A percentile compares a stretch with the other conserved stretches of the same genome.
Conservation (phyloP, 2,113 vertebrate species). For the Solenodon paradoxus region DNA sequence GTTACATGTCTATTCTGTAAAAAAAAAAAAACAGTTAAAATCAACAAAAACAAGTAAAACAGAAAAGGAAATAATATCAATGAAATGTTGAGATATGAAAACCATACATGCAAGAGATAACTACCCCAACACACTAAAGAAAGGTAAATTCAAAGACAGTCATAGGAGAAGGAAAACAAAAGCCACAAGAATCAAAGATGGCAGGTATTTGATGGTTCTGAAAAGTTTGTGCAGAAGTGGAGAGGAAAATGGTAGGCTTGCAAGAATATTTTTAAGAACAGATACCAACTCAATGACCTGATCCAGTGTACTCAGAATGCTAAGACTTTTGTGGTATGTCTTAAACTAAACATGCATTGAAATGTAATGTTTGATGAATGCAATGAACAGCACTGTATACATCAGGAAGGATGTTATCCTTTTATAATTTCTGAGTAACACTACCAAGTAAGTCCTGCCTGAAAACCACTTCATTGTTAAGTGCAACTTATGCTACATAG, state of each 20-base stretch:
- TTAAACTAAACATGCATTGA: not conserved
- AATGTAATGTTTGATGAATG: not conserved
- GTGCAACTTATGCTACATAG: not conserved
- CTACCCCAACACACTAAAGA: not conserved
- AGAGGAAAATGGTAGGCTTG: not conserved
- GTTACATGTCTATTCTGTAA: not conserved
- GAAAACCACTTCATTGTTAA: not conserved
- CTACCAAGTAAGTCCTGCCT: not conserved
- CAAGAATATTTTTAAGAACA: not conserved
- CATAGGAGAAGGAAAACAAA: not conserved
- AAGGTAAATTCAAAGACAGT: not conserved
- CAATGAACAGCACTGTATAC: not conserved
- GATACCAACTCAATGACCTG: not conserved
- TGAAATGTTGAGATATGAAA: not conserved
- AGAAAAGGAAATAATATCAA: not conserved
- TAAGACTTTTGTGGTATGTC: not conserved
- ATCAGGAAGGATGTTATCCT: not conserved
- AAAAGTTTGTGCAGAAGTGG: not conserved
- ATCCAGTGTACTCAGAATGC: not conserved
- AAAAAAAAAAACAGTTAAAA: not conserved
- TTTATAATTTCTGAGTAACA: not conserved
- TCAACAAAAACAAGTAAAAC: not conserved
- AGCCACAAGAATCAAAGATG: not conserved
- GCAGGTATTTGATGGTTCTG: not conserved
- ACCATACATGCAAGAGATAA: not conserved